A percentile compares a stretch with the other conserved stretches of the same genome.
Evolutionary conservation across 64 coral and sea anemone species (phyloP).

Genomic region (Montipora cactus): DNA sequence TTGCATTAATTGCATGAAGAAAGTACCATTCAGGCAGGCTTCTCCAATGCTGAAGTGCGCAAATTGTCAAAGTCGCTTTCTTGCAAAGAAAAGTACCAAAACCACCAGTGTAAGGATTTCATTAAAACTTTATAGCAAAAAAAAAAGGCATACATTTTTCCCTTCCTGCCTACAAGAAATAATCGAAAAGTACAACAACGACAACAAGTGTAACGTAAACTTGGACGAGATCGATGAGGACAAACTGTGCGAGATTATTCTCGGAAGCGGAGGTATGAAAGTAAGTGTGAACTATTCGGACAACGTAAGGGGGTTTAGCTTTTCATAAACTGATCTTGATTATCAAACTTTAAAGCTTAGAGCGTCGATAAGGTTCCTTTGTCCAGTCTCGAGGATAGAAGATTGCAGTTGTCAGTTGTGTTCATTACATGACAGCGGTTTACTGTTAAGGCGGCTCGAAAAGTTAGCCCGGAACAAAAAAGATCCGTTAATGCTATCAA

Average conservation of each 20-base stretch:
- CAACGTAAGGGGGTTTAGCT: neutral
- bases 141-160: constrained; percentile 18
- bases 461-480: neutral
- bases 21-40: constrained; percentile 42
- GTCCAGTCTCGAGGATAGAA: neutral
- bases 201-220: constrained; percentile 3
- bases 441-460: neutral
- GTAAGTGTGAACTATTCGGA: constrained; percentile 10
- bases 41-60: constrained; percentile 36
- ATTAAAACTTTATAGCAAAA: constrained; percentile 15
- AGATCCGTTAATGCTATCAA: neutral
- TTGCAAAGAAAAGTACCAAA: constrained; percentile 35
- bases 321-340: neutral
- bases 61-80: constrained; percentile 41
- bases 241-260: constrained; percentile 51
- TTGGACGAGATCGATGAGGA: constrained; percentile 57
- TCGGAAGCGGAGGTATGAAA: constrained; percentile 29
- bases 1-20: constrained; percentile 55
- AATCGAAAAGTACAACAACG: constrained; percentile 36
- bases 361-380: neutral
- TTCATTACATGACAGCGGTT: neutral
- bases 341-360: constrained; percentile 3
- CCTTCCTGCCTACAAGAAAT: constrained; percentile 26
- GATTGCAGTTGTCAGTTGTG: neutral
- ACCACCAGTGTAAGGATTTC: constrained; percentile 26